A percentile compares a stretch with the other conserved stretches of the same genome.
Conservation (phyloP, 2,113 vertebrate genomes). For the Trachemys scripta region DNA sequence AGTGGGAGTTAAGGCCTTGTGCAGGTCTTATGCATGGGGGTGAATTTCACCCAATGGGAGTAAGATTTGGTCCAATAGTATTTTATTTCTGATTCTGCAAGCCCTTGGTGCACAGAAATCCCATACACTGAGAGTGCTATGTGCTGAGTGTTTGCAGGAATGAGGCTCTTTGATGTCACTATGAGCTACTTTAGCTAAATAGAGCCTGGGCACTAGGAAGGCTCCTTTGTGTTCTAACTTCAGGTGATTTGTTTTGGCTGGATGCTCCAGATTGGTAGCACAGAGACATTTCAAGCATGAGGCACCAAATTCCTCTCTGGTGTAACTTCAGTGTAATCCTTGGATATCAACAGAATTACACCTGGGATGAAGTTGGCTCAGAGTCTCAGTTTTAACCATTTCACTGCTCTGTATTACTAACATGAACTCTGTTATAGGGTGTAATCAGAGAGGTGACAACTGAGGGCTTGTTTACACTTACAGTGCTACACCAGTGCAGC, state of each 20-base stretch:
- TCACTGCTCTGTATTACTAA: neutral
- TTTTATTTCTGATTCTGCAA: neutral
- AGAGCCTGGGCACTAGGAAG: neutral
- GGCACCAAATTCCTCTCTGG: slow-evolving; percentile 1
- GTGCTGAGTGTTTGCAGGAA: neutral
- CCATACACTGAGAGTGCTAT: neutral
- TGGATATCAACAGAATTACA: slow-evolving; percentile 24
- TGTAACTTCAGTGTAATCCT: neutral
- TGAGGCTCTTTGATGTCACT: neutral
- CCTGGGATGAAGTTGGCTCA: neutral
- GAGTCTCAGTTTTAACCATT: neutral
- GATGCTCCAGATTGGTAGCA: neutral
- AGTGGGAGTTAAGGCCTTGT: neutral
- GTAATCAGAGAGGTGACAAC: slow-evolving; percentile 31
- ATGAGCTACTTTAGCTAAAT: neutral
- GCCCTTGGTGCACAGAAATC: neutral
- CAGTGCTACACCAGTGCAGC: neutral
- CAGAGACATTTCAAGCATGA: neutral
- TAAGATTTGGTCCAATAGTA: neutral
- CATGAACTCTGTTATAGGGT: neutral
- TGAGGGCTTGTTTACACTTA: neutral
- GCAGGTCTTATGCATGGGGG: neutral
- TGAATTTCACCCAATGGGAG: neutral
- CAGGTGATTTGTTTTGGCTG: neutral
- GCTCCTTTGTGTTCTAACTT: neutral